These are phyloP conservation scores for Mamestra configurata DNA, from an alignment of 1,140 invertebrate species.

Conservation along the genomic window DNA sequence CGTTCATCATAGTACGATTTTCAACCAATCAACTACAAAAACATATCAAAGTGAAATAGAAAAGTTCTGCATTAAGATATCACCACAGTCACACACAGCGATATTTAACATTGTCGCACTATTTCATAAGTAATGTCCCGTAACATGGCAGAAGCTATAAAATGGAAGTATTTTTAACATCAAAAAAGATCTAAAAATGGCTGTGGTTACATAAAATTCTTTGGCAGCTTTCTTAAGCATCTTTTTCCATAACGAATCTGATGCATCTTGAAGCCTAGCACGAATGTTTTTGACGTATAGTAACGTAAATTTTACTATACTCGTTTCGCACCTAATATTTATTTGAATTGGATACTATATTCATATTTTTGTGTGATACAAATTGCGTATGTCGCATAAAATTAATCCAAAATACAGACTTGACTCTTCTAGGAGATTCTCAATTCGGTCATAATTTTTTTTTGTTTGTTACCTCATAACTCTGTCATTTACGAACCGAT, in stretches of 20 bases:
- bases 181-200: conserved; percentile 25
- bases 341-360: too few species aligned
- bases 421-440: too few species aligned
- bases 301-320: too few species aligned
- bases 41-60: background rate
- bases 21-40: background rate
- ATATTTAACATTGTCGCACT: conserved; percentile 33
- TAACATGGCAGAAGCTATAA: conserved; percentile 28
- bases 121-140: conserved; percentile 36
- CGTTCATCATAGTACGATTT: background rate
- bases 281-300: too few species aligned
- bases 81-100: background rate
- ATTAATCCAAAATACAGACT: too few species aligned
- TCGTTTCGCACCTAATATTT: too few species aligned
- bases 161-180: conserved; percentile 22
- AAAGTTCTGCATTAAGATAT: conserved; percentile 8
- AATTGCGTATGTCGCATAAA: too few species aligned
- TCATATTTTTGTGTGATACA: too few species aligned
- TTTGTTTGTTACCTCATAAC: too few species aligned
- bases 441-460: too few species aligned
- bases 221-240: conserved; percentile 12
- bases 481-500: too few species aligned
- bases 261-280: too few species aligned
- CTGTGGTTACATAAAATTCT: conserved; percentile 6
- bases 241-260: background rate